Evolutionary conservation across 2,113 vertebrate species (phyloP).

Genomic region (Pterocles burchelli): DNA sequence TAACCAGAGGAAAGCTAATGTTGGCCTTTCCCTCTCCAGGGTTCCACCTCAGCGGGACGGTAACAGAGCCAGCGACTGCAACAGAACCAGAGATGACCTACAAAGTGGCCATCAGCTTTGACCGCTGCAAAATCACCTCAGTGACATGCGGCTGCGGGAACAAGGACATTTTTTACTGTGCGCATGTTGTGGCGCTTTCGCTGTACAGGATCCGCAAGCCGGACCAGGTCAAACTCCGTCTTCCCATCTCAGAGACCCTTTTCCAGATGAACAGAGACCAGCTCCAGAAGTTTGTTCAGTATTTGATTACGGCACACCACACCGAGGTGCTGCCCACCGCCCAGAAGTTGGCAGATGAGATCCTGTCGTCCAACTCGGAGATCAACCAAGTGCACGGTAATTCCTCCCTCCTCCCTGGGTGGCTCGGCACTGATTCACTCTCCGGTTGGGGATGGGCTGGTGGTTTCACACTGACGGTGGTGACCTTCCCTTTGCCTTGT

Average conservation of each 20-base stretch:
- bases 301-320: conserved; percentile 98
- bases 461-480: background rate
- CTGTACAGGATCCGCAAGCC: conserved; percentile 97
- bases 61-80: conserved; percentile 86
- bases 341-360: conserved; percentile 97
- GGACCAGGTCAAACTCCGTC: conserved; percentile 96
- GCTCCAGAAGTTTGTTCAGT: conserved; percentile 99
- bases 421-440: background rate
- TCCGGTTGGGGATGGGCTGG: background rate
- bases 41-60: conserved; percentile 97
- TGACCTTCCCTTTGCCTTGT: rapidly evolving
- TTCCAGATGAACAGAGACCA: conserved; percentile 99
- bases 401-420: background rate
- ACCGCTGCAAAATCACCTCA: conserved; percentile 98
- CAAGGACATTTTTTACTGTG: conserved; percentile 98
- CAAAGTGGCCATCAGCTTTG: conserved; percentile 98
- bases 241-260: conserved; percentile 99
- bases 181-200: conserved; percentile 96
- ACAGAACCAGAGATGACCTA: conserved; percentile 93
- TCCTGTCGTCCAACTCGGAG: conserved; percentile 98
- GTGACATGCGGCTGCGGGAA: conserved; percentile 98
- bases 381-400: conserved; percentile 99
- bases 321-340: conserved; percentile 98
- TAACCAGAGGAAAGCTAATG: background rate
- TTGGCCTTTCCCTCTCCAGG: conserved; percentile 73